phyloP scores from a whole-genome alignment of 2,113 vertebrate genomes.

The Prionailurus bengalensis region DNA sequence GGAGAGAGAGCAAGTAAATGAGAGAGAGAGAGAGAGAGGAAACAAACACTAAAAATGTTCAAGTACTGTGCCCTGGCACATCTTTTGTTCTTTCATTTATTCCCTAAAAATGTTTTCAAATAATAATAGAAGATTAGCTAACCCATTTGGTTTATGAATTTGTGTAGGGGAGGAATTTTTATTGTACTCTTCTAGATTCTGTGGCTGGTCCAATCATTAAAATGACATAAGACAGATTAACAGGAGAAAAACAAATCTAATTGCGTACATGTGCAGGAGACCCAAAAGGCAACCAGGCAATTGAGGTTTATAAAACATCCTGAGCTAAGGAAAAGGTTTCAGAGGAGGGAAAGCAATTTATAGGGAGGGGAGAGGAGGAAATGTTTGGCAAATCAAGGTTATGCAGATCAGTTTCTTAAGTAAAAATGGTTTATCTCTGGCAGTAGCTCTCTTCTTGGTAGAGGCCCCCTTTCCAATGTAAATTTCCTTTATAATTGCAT shows the following conservation, averaged over 20 bases:
- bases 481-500: not conserved
- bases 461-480: not conserved
- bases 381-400: not conserved
- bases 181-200: not conserved
- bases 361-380: not conserved
- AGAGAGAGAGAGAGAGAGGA: not conserved
- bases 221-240: not conserved
- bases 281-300: not conserved
- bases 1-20: not conserved
- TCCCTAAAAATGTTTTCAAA: not conserved
- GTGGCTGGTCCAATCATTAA: not conserved
- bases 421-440: not conserved
- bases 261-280: not conserved
- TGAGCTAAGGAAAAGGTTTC: not conserved
- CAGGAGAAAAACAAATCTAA: not conserved
- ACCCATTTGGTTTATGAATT: not conserved
- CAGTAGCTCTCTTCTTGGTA: not conserved
- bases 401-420: not conserved
- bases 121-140: not conserved
- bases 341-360: not conserved
- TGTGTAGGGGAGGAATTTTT: not conserved
- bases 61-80: not conserved
- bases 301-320: not conserved
- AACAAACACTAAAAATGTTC: not conserved
- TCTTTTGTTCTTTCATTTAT: not conserved